Percentiles rank a stretch among this genome's conserved stretches.
phyloP scores from a whole-genome alignment of 2,888 invertebrate species.

The Euspilapteryx auroguttella region DNA sequence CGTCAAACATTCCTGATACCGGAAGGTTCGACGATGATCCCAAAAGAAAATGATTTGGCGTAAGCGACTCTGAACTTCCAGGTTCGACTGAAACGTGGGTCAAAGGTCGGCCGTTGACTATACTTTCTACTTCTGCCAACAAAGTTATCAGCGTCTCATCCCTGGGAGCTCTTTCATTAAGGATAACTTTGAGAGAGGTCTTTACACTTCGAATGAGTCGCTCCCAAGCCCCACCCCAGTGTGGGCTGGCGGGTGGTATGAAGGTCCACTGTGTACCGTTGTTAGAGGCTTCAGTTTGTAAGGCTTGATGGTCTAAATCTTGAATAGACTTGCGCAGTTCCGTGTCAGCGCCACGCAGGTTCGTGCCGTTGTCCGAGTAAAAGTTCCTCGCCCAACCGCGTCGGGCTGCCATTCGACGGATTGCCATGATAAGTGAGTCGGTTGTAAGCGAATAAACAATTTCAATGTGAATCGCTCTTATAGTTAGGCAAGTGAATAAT shows the following conservation, averaged over 20 bases:
- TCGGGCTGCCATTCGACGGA: too few relatives aligned
- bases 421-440: neutral
- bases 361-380: too few relatives aligned
- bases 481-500: too few relatives aligned
- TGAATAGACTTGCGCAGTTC: neutral
- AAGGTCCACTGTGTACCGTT: neutral
- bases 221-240: too few relatives aligned
- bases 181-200: too few relatives aligned
- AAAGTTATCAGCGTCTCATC: neutral
- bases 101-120: neutral
- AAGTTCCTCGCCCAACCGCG: too few relatives aligned
- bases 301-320: neutral
- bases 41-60: too few relatives aligned
- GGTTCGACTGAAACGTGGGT: neutral
- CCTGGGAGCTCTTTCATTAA: neutral
- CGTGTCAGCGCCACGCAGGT: neutral
- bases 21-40: neutral
- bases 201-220: neutral
- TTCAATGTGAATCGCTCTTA: too few relatives aligned
- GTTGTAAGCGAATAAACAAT: too few relatives aligned
- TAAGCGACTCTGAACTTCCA: neutral
- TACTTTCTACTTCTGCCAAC: too few relatives aligned
- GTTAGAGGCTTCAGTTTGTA: neutral
- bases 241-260: too few relatives aligned
- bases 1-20: too few relatives aligned